Conservation (phyloP, 2,888 invertebrate genomes). For the Andricus quercusramuli region DNA sequence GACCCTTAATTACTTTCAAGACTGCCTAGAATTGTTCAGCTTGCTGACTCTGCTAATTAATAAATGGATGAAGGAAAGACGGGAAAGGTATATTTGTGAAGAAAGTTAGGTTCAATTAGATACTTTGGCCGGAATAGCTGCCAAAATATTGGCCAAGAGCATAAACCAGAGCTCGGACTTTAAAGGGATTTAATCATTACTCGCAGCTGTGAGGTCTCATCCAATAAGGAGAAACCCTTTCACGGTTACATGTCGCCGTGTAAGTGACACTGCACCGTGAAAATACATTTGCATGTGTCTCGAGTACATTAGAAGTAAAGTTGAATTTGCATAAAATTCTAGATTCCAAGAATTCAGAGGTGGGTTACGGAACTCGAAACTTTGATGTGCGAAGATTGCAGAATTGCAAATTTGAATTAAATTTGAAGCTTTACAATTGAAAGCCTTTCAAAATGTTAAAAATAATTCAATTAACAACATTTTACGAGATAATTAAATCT, state of each 20-base stretch:
- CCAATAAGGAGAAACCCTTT: conserved; percentile 71
- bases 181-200: conserved; percentile 71
- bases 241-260: neutral
- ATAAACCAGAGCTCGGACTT: conserved; percentile 43
- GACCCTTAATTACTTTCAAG: too few relatives aligned
- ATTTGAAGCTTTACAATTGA: too few relatives aligned
- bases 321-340: neutral
- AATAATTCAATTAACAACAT: too few relatives aligned
- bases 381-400: too few relatives aligned
- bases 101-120: neutral
- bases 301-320: neutral
- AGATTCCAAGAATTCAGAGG: neutral
- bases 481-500: too few relatives aligned
- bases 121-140: neutral
- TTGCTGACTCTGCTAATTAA: neutral
- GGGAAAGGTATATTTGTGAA: neutral
- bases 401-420: too few relatives aligned
- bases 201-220: conserved; percentile 68
- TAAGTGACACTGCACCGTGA: neutral
- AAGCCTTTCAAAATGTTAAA: too few relatives aligned
- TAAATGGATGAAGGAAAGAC: neutral
- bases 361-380: too few relatives aligned
- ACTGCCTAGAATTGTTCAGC: neutral
- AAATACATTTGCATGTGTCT: neutral
- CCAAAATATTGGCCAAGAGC: conserved; percentile 29